A percentile compares a stretch with the other conserved stretches of the same genome.
These are phyloP conservation scores for Anthrax anthrax DNA, from an alignment of 2,888 invertebrate species.

Conservation along the genomic window DNA sequence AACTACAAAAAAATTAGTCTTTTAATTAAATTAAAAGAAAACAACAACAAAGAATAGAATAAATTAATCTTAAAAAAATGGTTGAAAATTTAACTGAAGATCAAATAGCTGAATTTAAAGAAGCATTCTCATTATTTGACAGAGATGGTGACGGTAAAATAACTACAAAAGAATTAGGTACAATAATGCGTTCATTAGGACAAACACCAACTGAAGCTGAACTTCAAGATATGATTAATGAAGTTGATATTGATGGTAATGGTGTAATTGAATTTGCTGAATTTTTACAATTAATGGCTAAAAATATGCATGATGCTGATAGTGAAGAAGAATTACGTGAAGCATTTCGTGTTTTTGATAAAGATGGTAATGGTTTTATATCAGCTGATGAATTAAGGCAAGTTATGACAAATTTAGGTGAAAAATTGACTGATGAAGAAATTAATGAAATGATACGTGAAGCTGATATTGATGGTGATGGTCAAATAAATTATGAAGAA, in stretches of 20 bases:
- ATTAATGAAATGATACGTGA: slow-evolving; percentile 98
- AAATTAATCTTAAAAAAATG: no score
- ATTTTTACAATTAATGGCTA: slow-evolving; percentile 97
- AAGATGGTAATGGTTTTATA: slow-evolving; percentile 97
- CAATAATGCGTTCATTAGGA: slow-evolving; percentile 95
- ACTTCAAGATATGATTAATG: slow-evolving; percentile 99
- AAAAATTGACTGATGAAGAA: slow-evolving; percentile 96
- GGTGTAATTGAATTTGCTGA: slow-evolving; percentile 98
- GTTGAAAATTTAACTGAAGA: slow-evolving; percentile 96
- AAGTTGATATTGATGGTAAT: slow-evolving; percentile 82
- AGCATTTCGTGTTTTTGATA: slow-evolving; percentile 95
- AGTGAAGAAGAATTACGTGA: slow-evolving; percentile 96
- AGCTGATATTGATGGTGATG: slow-evolving; percentile 96
- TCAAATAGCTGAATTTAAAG: slow-evolving; percentile 99
- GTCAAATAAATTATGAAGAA: slow-evolving; percentile 64
- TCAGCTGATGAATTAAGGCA: slow-evolving; percentile 91
- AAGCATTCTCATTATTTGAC: slow-evolving; percentile 98
- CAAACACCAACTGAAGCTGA: slow-evolving; percentile 99
- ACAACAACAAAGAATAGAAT: background rate
- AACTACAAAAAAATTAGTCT: no score
- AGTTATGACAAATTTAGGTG: slow-evolving; percentile 98
- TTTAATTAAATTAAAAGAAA: background rate
- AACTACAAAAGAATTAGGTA: slow-evolving; percentile 98
- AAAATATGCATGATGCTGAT: slow-evolving; percentile 97
- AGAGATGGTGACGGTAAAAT: slow-evolving; percentile 99